phyloP scores from a whole-genome alignment of 2,797 vertebrate genomes.

The Notamacropus eugenii region DNA sequence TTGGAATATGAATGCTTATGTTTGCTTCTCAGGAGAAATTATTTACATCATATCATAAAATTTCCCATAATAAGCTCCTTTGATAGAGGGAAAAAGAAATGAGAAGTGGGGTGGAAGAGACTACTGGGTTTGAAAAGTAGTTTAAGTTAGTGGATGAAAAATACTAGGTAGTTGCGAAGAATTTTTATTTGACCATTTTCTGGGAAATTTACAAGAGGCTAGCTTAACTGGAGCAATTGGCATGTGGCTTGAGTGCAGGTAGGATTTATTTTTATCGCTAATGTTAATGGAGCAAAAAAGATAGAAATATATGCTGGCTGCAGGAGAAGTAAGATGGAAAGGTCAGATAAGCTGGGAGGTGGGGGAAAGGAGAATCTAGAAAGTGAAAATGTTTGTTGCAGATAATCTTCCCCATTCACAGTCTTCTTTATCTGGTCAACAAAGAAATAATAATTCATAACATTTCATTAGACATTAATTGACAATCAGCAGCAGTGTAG shows the following conservation, averaged over 20 bases:
- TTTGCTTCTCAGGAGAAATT: slow-evolving; percentile 49
- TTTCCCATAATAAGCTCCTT: slow-evolving; percentile 64
- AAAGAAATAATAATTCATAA: background rate
- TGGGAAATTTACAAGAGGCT: background rate
- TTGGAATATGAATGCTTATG: slow-evolving; percentile 52
- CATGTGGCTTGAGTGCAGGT: background rate
- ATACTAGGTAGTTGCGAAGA: background rate
- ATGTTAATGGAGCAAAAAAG: background rate
- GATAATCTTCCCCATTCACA: background rate
- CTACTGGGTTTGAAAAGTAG: slow-evolving; percentile 59
- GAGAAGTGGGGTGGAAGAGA: slow-evolving; percentile 54
- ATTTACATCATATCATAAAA: slow-evolving; percentile 66
- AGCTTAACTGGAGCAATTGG: background rate
- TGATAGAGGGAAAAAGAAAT: background rate
- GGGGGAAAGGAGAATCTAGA: background rate
- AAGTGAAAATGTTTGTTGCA: background rate
- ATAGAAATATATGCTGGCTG: background rate
- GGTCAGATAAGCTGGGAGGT: background rate
- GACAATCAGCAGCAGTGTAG: background rate
- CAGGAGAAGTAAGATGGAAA: background rate
- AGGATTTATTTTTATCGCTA: background rate
- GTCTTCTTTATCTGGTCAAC: background rate
- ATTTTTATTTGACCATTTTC: background rate
- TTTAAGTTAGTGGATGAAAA: slow-evolving; percentile 46
- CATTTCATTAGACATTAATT: background rate